Percentiles rank a stretch among this genome's conserved stretches.
Conservation (phyloP, 2,113 vertebrate species). For the Onychorhynchus coronatus region DNA sequence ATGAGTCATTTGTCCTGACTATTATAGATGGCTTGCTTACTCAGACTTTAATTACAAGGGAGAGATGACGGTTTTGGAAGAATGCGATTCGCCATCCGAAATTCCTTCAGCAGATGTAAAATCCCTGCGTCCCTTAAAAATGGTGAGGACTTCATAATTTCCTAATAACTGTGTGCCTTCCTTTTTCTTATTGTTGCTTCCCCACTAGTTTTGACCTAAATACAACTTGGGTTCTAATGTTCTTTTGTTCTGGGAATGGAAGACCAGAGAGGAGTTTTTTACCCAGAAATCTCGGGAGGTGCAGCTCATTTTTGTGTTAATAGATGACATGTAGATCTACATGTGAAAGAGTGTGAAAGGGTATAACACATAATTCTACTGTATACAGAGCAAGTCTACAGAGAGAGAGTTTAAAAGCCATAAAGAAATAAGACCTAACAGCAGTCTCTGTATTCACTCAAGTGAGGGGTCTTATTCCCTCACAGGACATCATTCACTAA, state of each 20-base stretch:
- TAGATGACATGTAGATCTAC: not conserved
- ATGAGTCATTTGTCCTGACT: constrained; percentile 17
- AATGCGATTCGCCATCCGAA: constrained; percentile 57
- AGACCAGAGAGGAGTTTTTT: not conserved
- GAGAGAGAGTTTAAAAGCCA: not conserved
- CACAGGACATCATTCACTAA: not conserved
- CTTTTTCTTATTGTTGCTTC: not conserved
- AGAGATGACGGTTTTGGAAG: constrained; percentile 76
- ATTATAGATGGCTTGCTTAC: constrained; percentile 84
- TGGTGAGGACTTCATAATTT: constrained; percentile 71
- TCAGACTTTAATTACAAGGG: constrained; percentile 80
- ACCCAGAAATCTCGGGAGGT: not conserved
- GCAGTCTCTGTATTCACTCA: not conserved
- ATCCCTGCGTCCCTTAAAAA: constrained; percentile 81
- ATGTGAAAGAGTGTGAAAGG: not conserved
- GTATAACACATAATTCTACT: not conserved
- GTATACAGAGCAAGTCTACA: not conserved
- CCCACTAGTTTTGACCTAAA: not conserved
- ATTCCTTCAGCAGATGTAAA: constrained; percentile 72
- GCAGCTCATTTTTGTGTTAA: not conserved
- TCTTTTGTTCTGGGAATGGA: not conserved
- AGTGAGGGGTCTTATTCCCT: not conserved
- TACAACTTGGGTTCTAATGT: not conserved
- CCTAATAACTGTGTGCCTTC: not conserved
- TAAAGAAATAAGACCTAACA: not conserved